Evolutionary conservation across 2,888 invertebrate genomes (phyloP).

Genomic region (Drosophila pseudotalamancana): DNA sequence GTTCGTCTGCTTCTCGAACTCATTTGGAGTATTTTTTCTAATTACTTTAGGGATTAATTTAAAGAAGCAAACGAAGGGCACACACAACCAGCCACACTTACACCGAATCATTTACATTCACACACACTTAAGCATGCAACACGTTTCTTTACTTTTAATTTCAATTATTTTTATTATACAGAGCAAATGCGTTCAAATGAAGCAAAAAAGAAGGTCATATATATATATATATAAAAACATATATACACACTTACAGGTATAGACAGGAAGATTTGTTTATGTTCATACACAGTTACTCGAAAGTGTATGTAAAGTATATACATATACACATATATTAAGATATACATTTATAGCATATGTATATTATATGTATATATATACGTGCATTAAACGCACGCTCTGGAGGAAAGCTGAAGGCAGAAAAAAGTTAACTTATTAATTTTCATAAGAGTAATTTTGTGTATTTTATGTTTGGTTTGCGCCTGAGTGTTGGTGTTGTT

Average conservation of each 20-base stretch:
- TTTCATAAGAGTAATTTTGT: conserved; percentile 82
- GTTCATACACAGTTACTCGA: conserved; percentile 1
- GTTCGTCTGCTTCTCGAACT: conserved; percentile 60
- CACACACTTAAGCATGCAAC: conserved; percentile 57
- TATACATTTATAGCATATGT: too few species aligned
- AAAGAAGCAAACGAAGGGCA: conserved; percentile 60
- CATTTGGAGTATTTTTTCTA: conserved; percentile 72
- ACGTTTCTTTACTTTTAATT: conserved; percentile 82
- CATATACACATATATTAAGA: not conserved
- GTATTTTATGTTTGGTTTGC: conserved; percentile 72
- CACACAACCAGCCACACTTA: conserved; percentile 39
- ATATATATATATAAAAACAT: conserved; percentile 13
- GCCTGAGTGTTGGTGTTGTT: conserved; percentile 12
- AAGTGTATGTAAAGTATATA: too few species aligned
- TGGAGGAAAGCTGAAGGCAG: conserved; percentile 53
- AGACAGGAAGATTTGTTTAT: not conserved
- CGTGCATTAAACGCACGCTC: conserved; percentile 6
- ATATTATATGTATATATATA: not conserved
- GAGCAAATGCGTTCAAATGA: conserved; percentile 67
- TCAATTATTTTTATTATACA: conserved; percentile 80
- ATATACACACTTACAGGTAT: conserved; percentile 9
- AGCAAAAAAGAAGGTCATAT: conserved; percentile 50
- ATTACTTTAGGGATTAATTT: conserved; percentile 81
- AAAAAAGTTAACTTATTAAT: conserved; percentile 81
- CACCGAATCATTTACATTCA: conserved; percentile 49